Conservation (phyloP, 2,888 invertebrate genomes). For the Ischnus inquisitorius region DNA sequence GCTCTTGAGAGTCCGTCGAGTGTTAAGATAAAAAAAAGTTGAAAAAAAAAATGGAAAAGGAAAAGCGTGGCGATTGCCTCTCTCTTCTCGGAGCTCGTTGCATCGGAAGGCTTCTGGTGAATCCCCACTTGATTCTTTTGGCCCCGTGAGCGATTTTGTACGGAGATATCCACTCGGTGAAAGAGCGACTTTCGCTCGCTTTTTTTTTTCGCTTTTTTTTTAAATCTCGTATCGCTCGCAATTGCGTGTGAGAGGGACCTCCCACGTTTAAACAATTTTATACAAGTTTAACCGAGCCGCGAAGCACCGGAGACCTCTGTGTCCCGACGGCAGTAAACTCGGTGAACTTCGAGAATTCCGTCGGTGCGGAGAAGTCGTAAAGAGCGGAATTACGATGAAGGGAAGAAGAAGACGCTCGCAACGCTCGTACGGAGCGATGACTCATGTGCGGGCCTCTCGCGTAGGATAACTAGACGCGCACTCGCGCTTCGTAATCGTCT, state of each 20-base stretch:
- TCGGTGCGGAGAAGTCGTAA: conserved; percentile 52
- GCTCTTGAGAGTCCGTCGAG: conserved; percentile 36
- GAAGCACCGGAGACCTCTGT: neutral
- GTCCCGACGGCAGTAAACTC: conserved; percentile 4
- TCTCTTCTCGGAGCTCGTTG: conserved; percentile 15
- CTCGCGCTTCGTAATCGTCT: neutral
- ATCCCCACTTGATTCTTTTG: conserved; percentile 15
- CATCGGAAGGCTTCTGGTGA: conserved; percentile 4
- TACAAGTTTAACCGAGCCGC: conserved; percentile 5
- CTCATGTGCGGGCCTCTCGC: conserved; percentile 24
- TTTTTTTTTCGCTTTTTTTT: no score
- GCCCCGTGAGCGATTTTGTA: neutral
- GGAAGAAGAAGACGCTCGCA: conserved; percentile 16
- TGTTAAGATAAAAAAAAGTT: conserved; percentile 8
- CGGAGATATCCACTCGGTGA: conserved; percentile 20
- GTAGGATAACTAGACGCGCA: conserved; percentile 1
- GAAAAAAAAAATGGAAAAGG: neutral
- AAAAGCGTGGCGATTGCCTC: conserved; percentile 2
- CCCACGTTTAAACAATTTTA: conserved; percentile 63
- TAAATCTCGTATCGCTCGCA: conserved; percentile 33
- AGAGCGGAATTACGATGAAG: conserved; percentile 62
- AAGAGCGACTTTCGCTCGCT: conserved; percentile 20
- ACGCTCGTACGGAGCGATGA: conserved; percentile 12
- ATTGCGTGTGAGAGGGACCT: conserved; percentile 43
- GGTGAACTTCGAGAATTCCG: conserved; percentile 32